Percentiles rank a stretch among this genome's conserved stretches.
phyloP scores from a whole-genome alignment of 1,140 invertebrate species.

The Megathymus violae region DNA sequence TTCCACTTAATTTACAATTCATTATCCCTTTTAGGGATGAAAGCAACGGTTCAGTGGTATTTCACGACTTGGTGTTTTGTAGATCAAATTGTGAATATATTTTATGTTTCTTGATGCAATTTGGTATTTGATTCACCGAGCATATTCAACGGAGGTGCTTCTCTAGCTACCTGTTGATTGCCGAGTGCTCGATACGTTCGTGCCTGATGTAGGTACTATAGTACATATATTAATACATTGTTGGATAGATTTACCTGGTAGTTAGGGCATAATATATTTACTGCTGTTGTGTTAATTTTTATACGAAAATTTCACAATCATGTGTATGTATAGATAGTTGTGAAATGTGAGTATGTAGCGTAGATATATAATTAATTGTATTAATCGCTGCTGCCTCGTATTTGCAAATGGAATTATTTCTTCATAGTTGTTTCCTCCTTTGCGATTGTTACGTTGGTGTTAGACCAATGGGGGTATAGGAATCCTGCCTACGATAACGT shows the following conservation, averaged over 20 bases:
- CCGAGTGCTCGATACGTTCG: slow-evolving; percentile 56
- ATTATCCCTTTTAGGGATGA: no score
- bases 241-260: slow-evolving; percentile 55
- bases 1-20: no score
- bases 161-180: slow-evolving; percentile 31
- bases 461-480: no score
- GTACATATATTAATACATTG: slow-evolving; percentile 68
- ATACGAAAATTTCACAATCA: slow-evolving; percentile 67
- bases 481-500: no score
- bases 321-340: slow-evolving; percentile 51
- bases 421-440: no score
- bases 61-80: no score
- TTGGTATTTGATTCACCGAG: background rate
- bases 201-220: slow-evolving; percentile 65
- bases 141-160: slow-evolving; percentile 38
- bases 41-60: no score
- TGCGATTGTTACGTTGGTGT: no score
- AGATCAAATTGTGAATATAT: no score
- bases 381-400: slow-evolving; percentile 5
- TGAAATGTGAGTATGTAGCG: slow-evolving; percentile 35
- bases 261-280: slow-evolving; percentile 45
- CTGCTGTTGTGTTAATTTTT: slow-evolving; percentile 73
- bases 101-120: background rate
- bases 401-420: slow-evolving; percentile 34
- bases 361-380: slow-evolving; percentile 3